A percentile compares a stretch with the other conserved stretches of the same genome.
These are phyloP conservation scores for Microtus montanus DNA, from an alignment of 2,113 vertebrate genomes.

Conservation along the genomic window DNA sequence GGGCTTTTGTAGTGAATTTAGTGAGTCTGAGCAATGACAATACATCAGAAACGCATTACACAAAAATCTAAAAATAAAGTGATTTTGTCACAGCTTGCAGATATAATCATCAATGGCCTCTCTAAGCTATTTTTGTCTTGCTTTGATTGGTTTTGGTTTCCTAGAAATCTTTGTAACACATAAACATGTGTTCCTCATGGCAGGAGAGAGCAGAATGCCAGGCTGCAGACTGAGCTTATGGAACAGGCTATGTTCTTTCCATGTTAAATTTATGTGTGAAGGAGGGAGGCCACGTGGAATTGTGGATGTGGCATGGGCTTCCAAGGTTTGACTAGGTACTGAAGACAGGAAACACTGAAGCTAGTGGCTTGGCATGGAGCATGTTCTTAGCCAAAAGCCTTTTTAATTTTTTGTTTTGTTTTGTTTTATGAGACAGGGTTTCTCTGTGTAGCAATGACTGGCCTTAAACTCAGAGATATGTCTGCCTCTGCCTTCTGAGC, in stretches of 20 bases:
- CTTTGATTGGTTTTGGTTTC: neutral
- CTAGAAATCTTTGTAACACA: neutral
- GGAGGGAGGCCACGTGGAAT: neutral
- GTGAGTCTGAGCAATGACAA: neutral
- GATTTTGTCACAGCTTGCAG: neutral
- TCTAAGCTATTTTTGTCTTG: slow-evolving; percentile 18
- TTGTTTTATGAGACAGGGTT: neutral
- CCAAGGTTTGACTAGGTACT: slow-evolving; percentile 33
- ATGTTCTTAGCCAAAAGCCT: slow-evolving; percentile 1
- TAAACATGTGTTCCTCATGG: neutral
- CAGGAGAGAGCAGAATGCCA: neutral
- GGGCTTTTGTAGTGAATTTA: neutral
- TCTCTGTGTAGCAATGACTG: neutral
- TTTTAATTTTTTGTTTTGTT: neutral
- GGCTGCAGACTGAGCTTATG: neutral
- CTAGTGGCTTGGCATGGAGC: neutral
- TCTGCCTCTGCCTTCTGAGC: neutral
- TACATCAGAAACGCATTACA: neutral
- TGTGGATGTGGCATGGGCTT: neutral
- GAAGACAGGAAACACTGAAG: neutral
- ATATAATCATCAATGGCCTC: slow-evolving; percentile 21
- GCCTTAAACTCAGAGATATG: neutral
- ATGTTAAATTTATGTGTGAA: slow-evolving; percentile 18
- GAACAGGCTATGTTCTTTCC: neutral
- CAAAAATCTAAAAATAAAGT: slow-evolving; percentile 37